Evolutionary conservation across 2,888 invertebrate genomes (phyloP).

Genomic region (Ectemnius lituratus): DNA sequence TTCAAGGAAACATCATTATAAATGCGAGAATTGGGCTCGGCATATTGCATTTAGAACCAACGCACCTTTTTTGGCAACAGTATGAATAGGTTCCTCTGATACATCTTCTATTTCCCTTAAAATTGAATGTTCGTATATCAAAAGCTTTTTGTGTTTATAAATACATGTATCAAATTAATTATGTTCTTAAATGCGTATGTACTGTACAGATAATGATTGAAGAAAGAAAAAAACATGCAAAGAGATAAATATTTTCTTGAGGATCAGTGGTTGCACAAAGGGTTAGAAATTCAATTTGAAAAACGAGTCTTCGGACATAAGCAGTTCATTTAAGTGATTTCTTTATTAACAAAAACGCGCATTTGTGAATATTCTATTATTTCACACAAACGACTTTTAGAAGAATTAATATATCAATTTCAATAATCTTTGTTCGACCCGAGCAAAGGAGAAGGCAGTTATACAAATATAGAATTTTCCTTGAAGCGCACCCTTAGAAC

Average conservation of each 20-base stretch:
- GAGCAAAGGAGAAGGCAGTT: conserved; percentile 7
- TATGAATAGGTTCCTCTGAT: conserved; percentile 18
- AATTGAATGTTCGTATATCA: no score
- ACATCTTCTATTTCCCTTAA: conserved; percentile 25
- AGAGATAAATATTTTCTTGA: conserved; percentile 11
- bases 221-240: conserved; percentile 33
- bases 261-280: conserved; percentile 22
- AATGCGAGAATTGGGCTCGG: conserved; percentile 40
- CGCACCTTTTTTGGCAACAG: conserved; percentile 10
- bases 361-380: conserved; percentile 16
- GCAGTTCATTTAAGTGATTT: not conserved
- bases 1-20: conserved; percentile 60
- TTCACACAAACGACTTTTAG: conserved; percentile 19
- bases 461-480: conserved; percentile 51
- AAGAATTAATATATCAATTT: not conserved
- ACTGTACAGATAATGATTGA: conserved; percentile 40
- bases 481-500: conserved; percentile 64
- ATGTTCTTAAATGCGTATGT: conserved; percentile 43
- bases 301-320: conserved; percentile 41
- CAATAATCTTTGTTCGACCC: conserved; percentile 14
- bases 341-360: conserved; percentile 4
- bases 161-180: conserved; percentile 9
- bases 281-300: conserved; percentile 23
- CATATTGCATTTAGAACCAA: conserved; percentile 24
- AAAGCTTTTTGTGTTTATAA: no score